These are phyloP conservation scores for Steinernema feltiae DNA, from an alignment of 1,140 invertebrate genomes.

Conservation along the genomic window DNA sequence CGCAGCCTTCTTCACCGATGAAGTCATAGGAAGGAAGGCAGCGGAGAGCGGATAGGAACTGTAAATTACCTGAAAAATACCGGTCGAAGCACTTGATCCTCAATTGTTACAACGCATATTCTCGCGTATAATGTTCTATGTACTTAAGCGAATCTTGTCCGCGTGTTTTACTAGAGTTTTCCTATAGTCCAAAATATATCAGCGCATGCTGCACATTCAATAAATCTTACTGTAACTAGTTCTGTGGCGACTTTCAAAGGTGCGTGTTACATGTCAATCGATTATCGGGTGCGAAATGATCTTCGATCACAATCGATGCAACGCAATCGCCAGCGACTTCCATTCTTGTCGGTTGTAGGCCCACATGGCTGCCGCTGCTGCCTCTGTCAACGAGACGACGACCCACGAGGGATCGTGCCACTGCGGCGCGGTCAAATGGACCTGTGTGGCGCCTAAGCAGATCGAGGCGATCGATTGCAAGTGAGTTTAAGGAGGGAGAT, in stretches of 20 bases:
- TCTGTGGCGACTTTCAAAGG: no score
- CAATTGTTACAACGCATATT: neutral
- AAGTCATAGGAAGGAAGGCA: neutral
- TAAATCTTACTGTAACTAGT: no score
- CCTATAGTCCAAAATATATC: neutral
- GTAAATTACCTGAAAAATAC: neutral
- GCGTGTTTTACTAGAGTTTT: neutral
- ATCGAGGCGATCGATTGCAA: constrained; percentile 61
- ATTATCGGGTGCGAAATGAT: no score
- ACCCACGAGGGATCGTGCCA: constrained; percentile 62
- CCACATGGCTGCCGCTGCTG: no score
- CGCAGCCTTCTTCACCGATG: neutral
- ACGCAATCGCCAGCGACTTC: no score
- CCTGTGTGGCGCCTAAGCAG: constrained; percentile 58
- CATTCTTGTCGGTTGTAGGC: no score
- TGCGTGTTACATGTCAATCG: no score
- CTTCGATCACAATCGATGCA: no score
- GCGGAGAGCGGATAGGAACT: neutral
- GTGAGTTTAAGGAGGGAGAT: constrained; percentile 56
- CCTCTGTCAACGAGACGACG: neutral
- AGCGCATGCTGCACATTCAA: neutral
- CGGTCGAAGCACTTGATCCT: neutral
- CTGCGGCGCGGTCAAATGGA: constrained; percentile 62
- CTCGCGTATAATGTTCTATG: neutral
- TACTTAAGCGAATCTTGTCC: neutral